phyloP scores from a whole-genome alignment of 2,888 invertebrate species.

The Orchestes rusci region DNA sequence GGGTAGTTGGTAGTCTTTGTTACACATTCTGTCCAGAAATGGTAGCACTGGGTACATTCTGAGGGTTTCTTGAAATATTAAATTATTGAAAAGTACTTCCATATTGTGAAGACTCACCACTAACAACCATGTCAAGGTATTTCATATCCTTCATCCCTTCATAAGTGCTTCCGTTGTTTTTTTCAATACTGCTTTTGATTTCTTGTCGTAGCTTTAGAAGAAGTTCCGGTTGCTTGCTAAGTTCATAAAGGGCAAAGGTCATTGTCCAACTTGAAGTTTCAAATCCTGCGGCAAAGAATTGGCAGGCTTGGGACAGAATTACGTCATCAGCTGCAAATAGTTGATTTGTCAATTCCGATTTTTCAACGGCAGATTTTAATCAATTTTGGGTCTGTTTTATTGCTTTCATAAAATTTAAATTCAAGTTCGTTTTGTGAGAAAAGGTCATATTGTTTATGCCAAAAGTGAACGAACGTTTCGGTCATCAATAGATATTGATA shows the following conservation, averaged over 20 bases:
- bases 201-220: conserved; percentile 50
- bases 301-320: conserved; percentile 23
- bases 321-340: too few relatives aligned
- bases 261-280: conserved; percentile 55
- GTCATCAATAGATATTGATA: too few relatives aligned
- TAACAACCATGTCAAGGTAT: conserved; percentile 42
- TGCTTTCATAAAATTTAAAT: too few relatives aligned
- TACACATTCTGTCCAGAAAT: conserved; percentile 33
- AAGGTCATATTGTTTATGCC: too few relatives aligned
- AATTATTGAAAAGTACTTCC: too few relatives aligned
- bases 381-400: too few relatives aligned
- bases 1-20: conserved; percentile 33
- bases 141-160: conserved; percentile 49
- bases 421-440: too few relatives aligned
- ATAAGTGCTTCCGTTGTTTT: conserved; percentile 43
- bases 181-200: conserved; percentile 41
- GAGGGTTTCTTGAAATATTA: neutral
- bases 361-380: too few relatives aligned
- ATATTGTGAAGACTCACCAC: conserved; percentile 17
- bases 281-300: conserved; percentile 54
- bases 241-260: conserved; percentile 50
- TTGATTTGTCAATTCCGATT: too few relatives aligned
- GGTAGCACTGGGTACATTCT: conserved; percentile 36
- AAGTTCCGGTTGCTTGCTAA: conserved; percentile 48
- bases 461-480: too few relatives aligned